A percentile compares a stretch with the other conserved stretches of the same genome.
phyloP scores from a whole-genome alignment of 53 echinoderm and acorn worm genomes.

The Luidia sarsii region DNA sequence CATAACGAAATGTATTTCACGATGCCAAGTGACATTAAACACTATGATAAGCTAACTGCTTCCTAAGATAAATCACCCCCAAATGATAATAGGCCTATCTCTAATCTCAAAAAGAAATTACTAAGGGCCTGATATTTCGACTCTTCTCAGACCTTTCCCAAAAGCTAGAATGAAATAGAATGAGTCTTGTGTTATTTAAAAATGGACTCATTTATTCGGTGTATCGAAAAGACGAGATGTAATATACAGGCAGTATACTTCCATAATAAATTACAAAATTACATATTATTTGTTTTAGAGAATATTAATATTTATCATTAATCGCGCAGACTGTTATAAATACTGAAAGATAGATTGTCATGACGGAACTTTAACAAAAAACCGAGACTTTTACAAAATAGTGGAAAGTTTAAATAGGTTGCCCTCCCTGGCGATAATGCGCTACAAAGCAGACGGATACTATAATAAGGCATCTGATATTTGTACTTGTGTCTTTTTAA shows the following conservation, averaged over 20 bases:
- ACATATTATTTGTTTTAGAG: neutral
- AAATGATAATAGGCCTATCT: too few species aligned
- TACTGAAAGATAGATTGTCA: constrained; percentile 32
- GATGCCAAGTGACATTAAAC: too few species aligned
- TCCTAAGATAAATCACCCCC: too few species aligned
- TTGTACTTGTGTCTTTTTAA: neutral
- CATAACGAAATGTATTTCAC: too few species aligned
- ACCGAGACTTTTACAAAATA: neutral
- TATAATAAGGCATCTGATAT: neutral
- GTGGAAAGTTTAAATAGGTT: neutral
- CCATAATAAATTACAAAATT: constrained; percentile 44
- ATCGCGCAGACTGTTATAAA: constrained; percentile 18
- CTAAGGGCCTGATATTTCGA: too few species aligned
- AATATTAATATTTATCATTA: constrained; percentile 23
- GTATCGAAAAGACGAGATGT: neutral
- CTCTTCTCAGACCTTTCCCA: too few species aligned
- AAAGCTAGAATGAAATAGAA: too few species aligned
- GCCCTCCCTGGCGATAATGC: neutral
- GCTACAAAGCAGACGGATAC: constrained; percentile 26
- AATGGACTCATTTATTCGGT: neutral
- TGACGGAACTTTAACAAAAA: neutral
- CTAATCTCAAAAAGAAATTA: too few species aligned
- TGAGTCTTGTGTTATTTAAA: too few species aligned
- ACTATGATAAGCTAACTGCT: too few species aligned
- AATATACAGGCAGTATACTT: constrained; percentile 17